Percentiles rank a stretch among this genome's conserved stretches.
These are phyloP conservation scores for Gadus chalcogrammus DNA, from an alignment of 2,113 vertebrate species.

Conservation along the genomic window DNA sequence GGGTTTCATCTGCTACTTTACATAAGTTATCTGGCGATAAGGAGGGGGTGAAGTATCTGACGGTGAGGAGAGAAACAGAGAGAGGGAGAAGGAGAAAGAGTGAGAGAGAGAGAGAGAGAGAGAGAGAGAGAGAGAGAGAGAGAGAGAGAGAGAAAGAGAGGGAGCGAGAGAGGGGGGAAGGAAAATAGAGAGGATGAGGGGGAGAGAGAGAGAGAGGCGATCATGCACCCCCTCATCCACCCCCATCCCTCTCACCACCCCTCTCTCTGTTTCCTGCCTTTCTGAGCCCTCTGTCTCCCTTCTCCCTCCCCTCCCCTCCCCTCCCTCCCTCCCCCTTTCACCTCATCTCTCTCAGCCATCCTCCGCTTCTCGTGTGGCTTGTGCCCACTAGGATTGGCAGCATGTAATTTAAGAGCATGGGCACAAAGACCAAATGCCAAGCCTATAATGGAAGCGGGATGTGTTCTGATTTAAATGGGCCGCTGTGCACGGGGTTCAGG, in stretches of 20 bases:
- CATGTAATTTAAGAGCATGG: slow-evolving; percentile 80
- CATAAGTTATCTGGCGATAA: slow-evolving; percentile 73
- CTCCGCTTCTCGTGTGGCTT: slow-evolving; percentile 61
- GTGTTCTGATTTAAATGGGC: slow-evolving; percentile 75
- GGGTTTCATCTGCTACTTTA: slow-evolving; percentile 72
- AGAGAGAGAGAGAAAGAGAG: too few relatives aligned
- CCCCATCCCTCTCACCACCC: background rate
- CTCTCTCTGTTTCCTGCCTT: slow-evolving; percentile 36
- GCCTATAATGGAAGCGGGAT: slow-evolving; percentile 75
- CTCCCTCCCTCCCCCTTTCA: slow-evolving; percentile 54
- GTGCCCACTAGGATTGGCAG: slow-evolving; percentile 77
- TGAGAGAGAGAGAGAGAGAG: too few relatives aligned
- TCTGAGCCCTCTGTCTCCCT: slow-evolving; percentile 34
- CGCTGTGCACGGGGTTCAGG: slow-evolving; percentile 64
- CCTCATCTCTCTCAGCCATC: slow-evolving; percentile 64
- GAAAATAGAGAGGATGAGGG: too few relatives aligned
- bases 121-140: too few relatives aligned
- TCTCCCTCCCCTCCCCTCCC: slow-evolving; percentile 27
- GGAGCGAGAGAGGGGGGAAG: too few relatives aligned
- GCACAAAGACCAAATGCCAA: slow-evolving; percentile 80
- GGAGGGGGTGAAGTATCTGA: slow-evolving; percentile 31
- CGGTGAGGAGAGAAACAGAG: slow-evolving; percentile 30
- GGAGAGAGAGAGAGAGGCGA: background rate
- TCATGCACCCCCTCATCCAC: slow-evolving; percentile 14
- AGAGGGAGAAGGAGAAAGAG: too few relatives aligned